Evolutionary conservation across 1,140 invertebrate genomes (phyloP), one percentile per base, ranked within the genome.

Genomic region (Eulimnadia texana): DNA sequence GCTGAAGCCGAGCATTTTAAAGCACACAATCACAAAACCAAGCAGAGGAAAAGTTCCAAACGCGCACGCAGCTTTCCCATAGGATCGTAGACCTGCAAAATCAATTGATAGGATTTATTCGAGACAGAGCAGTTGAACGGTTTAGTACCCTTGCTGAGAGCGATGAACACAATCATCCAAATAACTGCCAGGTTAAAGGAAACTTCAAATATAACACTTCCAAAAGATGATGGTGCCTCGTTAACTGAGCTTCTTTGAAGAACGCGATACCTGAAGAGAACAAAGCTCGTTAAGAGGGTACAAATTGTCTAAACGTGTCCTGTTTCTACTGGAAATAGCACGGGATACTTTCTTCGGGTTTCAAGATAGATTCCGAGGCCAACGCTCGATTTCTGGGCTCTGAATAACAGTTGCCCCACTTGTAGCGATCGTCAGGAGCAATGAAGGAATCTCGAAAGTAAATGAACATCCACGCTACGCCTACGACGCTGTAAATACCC

Each of bases 361-460:
- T 28, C n/a, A 42, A 11, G 6, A 27, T 29, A 13, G 42, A 42
- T 16, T 42, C 53, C 1, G 23, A 19, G 20, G 33, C 20, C 3
- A 1, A 29, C 9, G 27, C 19, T 19, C 60, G 53, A 28, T 6
- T 16, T 13, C 53, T 50, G 23, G 25, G 23, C 3, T 42, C n/a
- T 3, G 51, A 28, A 61, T 64, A 58, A 58, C 73, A 75, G 68
- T 88, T 80, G 16, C 86, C 82, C 90, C 90, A 93, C 70, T 84
- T 79, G 71, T 90, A 93, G 61, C 75, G 76, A 68, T 90, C 85
- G 58, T 82, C 76, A 55, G 86, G 82, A 1, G 86, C 85, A 60
- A 90, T 87, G 68, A 93, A 93, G 2, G 88, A 88, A 72, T 93
- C 90, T 64, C 89, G 78, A 68, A 84, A 86, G 72, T 90, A 94